Base-by-base conservation (phyloP, 2,797 vertebrate species). In the Trachurus trachurus region DNA sequence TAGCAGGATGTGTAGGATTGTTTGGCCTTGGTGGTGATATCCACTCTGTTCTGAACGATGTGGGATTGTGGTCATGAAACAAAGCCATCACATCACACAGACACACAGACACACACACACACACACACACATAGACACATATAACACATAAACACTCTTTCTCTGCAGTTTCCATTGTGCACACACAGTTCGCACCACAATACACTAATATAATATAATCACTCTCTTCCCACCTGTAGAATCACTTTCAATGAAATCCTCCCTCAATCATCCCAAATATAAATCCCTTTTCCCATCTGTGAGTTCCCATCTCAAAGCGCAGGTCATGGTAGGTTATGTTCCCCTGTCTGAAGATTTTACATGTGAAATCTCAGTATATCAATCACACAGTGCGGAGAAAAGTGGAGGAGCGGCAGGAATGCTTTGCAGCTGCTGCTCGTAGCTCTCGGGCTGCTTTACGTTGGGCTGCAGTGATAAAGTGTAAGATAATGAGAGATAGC, bases 271-370 rank as follows among this genome's bases (percentile, higher is more conserved):
- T 26, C 82, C 66, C 82, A 76, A 71, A 85, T 87, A 67, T 60
- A 84, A 85, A 86, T 87, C 84, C 83, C 83, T 74, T 91, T 87
- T 85, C 82, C 88, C 84, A 68, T 84, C 72, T 84, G 84, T 87
- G 86, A 78, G 81, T 90, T 90, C 82, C 82, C 83, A 82, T 90
- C 89, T 89, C 87, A 82, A 82, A 88, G 80, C 85, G 87, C 83
- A 74, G 81, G 69, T 90, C 88, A 89, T 71, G 83, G 80, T 83
- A 74, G 88, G 86, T 88, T 89, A 85, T 9, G 76, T 73, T 87
- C 76, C 76, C 81, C 26, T 69, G 66, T 66, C 58, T 44, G 80
- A 88, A 88, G 76, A 93, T 89, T 91, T 72, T 76, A 73, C 62
- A 81, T 76, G 81, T 29, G 15, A 86, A 87, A 72, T 68, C 91